Evolutionary conservation across 2,888 invertebrate species (phyloP), one percentile per base, ranked within the genome.

Genomic region (Drosophila lacicola): DNA sequence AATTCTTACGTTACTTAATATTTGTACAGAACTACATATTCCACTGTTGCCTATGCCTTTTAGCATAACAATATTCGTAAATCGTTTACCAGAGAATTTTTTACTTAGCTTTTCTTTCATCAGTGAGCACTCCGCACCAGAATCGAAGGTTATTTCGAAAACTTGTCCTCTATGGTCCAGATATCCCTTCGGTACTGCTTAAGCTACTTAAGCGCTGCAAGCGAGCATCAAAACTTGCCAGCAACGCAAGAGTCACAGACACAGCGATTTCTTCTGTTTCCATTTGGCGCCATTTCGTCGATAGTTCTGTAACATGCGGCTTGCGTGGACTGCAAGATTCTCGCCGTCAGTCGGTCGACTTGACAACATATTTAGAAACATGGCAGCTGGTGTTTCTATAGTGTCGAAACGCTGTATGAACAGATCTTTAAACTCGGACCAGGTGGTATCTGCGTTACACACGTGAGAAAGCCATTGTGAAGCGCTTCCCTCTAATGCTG

Each of bases 171-270:
- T 17, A 17, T 17, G 17, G 17, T 17, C 17, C 17, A 17, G 17
- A 17, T 17, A 1, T 17, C 17, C 17, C 17, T 17, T 68, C 3
- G 62, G 69, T 50, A 64, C 66, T 57, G 21, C 21, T 75, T 25
- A 75, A 73, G n/a, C n/a, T n/a, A n/a, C 58, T 60, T 63, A 68
- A 58, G 17, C 72, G 75, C 57, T 73, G 64, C 17, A 17, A 17
- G 17, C 17, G 17, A 17, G 17, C 17, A 1, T 17, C 64, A 19
- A 70, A 55, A 25, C 51, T 68, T 47, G 50, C 56, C 37, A 39
- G 33, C 51, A 55, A 65, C 36, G 65, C 58, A 45, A 70, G 51
- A 33, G 51, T 56, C 36, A 60, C 53, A 19, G 60, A 63, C 19
- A 63, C 51, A 39, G 55, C 44, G 17, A 70, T 66, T 37, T 66